phyloP scores from a whole-genome alignment of 2,888 invertebrate species.

The Pseudanteris insignis region DNA sequence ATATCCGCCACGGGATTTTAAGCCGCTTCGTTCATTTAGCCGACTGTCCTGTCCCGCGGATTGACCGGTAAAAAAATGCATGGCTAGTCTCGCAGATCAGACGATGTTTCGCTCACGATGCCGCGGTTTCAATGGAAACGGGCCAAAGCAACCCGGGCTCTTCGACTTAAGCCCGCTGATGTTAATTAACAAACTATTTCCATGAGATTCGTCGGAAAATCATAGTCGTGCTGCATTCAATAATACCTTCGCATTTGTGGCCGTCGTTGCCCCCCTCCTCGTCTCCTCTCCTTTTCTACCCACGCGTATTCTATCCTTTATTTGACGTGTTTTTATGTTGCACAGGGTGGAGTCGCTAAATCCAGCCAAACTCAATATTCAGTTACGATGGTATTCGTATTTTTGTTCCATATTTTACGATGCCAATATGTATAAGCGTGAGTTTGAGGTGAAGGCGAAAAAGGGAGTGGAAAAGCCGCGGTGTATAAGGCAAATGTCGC shows the following conservation, averaged over 20 bases:
- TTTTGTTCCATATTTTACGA: slow-evolving; percentile 44
- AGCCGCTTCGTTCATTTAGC: slow-evolving; percentile 60
- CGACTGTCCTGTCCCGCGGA: slow-evolving; percentile 49
- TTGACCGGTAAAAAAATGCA: slow-evolving; percentile 48
- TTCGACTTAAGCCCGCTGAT: slow-evolving; percentile 13
- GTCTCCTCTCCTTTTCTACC: too few relatives aligned
- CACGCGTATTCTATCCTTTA: too few relatives aligned
- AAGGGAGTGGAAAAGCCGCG: slow-evolving; percentile 38
- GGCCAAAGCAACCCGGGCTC: slow-evolving; percentile 26
- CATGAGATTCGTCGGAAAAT: slow-evolving; percentile 4
- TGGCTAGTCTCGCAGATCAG: slow-evolving; percentile 46
- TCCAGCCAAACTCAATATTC: slow-evolving; percentile 33
- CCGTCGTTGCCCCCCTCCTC: too few relatives aligned
- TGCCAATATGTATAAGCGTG: slow-evolving; percentile 37
- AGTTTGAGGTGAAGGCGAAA: slow-evolving; percentile 34
- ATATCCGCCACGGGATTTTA: slow-evolving; percentile 57
- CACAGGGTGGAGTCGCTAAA: slow-evolving; percentile 18
- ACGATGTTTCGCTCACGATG: slow-evolving; percentile 44
- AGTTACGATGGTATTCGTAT: slow-evolving; percentile 31
- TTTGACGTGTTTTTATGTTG: too few relatives aligned
- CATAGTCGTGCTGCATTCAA: slow-evolving; percentile 10
- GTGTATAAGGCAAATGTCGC: slow-evolving; percentile 41
- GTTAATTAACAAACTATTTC: slow-evolving; percentile 24
- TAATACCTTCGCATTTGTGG: neutral
- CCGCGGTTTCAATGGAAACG: slow-evolving; percentile 28